A percentile compares a stretch with the other conserved stretches of the same genome.
These are phyloP conservation scores for Isoperla grammatica DNA, from an alignment of 2,888 invertebrate genomes.

Conservation along the genomic window DNA sequence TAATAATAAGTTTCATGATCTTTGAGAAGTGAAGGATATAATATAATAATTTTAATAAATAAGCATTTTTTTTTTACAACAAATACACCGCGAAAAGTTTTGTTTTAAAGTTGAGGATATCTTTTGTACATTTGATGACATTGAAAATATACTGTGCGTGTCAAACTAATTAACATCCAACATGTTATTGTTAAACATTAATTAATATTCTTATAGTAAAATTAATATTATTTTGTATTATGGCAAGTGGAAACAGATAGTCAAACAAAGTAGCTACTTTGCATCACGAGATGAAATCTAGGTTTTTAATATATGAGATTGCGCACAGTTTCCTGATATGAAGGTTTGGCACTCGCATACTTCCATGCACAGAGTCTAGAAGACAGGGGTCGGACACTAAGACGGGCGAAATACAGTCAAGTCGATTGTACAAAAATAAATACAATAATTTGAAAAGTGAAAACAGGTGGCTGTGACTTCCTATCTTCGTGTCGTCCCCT, in stretches of 20 bases:
- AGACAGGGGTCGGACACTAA: no score
- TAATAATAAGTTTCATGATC: slow-evolving; percentile 6
- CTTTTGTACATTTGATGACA: slow-evolving; percentile 24
- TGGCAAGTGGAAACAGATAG: slow-evolving; percentile 6
- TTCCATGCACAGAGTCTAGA: no score
- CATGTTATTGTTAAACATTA: slow-evolving; percentile 14
- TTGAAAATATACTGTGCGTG: slow-evolving; percentile 14
- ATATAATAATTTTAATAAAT: slow-evolving; percentile 26
- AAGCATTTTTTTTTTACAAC: slow-evolving; percentile 26
- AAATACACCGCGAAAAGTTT: slow-evolving; percentile 27
- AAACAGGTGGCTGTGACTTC: no score
- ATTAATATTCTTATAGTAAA: slow-evolving; percentile 14
- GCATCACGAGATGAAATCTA: no score
- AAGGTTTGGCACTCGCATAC: no score
- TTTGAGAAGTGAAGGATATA: slow-evolving; percentile 3
- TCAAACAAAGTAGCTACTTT: no score
- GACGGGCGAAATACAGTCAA: no score
- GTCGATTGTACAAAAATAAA: no score
- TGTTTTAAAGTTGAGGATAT: slow-evolving; percentile 21
- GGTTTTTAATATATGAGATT: no score
- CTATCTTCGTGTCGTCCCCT: no score
- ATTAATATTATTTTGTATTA: slow-evolving; percentile 7
- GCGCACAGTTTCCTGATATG: no score
- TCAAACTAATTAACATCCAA: slow-evolving; percentile 13
- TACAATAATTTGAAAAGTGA: no score